Conservation (phyloP, 2,797 vertebrate genomes). For the Channa striata region DNA sequence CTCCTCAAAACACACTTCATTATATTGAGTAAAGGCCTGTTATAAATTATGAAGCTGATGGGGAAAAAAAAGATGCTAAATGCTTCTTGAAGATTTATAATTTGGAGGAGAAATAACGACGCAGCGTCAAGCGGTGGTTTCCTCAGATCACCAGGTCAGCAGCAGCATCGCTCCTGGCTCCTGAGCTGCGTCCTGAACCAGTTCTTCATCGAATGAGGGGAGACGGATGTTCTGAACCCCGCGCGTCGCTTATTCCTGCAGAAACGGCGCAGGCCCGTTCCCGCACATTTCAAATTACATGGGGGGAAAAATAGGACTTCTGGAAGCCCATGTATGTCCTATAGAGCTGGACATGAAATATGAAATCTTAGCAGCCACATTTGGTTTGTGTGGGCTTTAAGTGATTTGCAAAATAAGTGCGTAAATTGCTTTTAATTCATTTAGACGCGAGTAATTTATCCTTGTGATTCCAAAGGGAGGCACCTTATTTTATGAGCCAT, state of each 20-base stretch:
- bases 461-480: background rate
- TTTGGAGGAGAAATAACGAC: background rate
- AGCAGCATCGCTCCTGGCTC: slow-evolving; percentile 45
- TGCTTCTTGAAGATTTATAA: background rate
- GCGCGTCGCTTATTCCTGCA: slow-evolving; percentile 48
- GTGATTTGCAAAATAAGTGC: slow-evolving; percentile 36
- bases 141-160: background rate
- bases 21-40: background rate
- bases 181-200: slow-evolving; percentile 41
- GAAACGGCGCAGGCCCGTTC: slow-evolving; percentile 45
- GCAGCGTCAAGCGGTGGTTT: background rate
- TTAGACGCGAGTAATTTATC: slow-evolving; percentile 19
- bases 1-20: slow-evolving; percentile 26
- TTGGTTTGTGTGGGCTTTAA: slow-evolving; percentile 48
- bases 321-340: slow-evolving; percentile 32
- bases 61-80: background rate
- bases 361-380: slow-evolving; percentile 42
- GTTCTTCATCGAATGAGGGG: slow-evolving; percentile 64
- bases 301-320: slow-evolving; percentile 7
- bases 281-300: slow-evolving; percentile 29
- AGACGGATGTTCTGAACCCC: slow-evolving; percentile 62
- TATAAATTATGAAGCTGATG: background rate
- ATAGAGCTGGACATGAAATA: slow-evolving; percentile 45
- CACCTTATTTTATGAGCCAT: slow-evolving; percentile 11
- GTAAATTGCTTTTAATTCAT: slow-evolving; percentile 45